These are phyloP conservation scores for Acrocera orbiculus DNA, from an alignment of 2,888 invertebrate species.

Conservation along the genomic window DNA sequence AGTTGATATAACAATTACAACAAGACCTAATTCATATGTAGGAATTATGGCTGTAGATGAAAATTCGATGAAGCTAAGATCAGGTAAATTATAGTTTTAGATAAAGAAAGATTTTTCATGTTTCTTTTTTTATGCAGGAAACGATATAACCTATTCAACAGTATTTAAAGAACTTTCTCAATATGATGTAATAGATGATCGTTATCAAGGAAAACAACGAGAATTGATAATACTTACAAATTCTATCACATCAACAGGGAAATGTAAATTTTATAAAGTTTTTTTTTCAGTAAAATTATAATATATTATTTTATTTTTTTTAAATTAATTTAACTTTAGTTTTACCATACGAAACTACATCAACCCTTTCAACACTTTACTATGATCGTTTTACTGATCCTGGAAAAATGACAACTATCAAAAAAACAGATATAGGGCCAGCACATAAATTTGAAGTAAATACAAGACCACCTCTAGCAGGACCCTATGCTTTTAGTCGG, in stretches of 20 bases:
- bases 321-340: background rate
- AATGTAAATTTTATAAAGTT: constrained; percentile 13
- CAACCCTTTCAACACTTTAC: constrained; percentile 8
- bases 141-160: constrained; percentile 21
- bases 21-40: constrained; percentile 74
- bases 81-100: constrained; percentile 34
- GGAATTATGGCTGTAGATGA: constrained; percentile 83
- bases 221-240: constrained; percentile 28
- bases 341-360: background rate
- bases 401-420: constrained; percentile 23
- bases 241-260: constrained; percentile 22
- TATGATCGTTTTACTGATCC: too few species aligned
- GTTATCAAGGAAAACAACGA: constrained; percentile 25
- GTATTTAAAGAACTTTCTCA: constrained; percentile 22
- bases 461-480: constrained; percentile 64
- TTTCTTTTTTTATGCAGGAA: constrained; percentile 14
- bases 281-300: background rate
- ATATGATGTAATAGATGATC: constrained; percentile 21
- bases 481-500: constrained; percentile 79
- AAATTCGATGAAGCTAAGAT: constrained; percentile 50
- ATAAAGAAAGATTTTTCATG: background rate
- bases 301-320: too few species aligned
- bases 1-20: constrained; percentile 60
- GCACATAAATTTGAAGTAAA: constrained; percentile 37
- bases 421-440: constrained; percentile 31